Evolutionary conservation across 2,888 invertebrate genomes (phyloP), one percentile per base, ranked within the genome.

Genomic region (Nomada hirtipes): DNA sequence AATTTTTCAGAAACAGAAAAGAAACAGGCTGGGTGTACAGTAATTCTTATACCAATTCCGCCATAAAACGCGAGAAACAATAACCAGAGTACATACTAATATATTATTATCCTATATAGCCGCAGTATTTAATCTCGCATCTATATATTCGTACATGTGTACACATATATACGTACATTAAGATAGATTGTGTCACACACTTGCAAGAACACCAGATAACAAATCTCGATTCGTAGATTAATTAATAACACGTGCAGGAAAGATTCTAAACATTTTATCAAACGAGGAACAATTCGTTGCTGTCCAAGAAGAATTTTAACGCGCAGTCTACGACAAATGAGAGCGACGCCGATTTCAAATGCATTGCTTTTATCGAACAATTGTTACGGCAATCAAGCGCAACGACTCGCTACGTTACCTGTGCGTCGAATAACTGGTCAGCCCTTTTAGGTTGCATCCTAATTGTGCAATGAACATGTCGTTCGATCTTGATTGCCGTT

Each of bases 51-150:
- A 29, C 29, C 29, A 29, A 4, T 29, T 7, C 29, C 29, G 29
- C 4, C 29, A 36, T 26, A 52, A 69, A 82, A 73, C 63, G 57
- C 50, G 74, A 73, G 76, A 74, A 88, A 86, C 83, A 88, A 86
- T 88, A 86, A 88, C 73, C 80, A 82, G 82, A 52, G 61, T 75
- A 73, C 68, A 79, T 63, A 80, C 65, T 71, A 75, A 65, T 68
- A 83, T 53, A 60, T 44, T 71, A 73, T 76, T 36, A 36, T 36
- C 36, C 36, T 36, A 36, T 36, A 0, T 36, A 83, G 82, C 64
- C 50, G 65, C 77, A 73, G 59, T 36, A 77, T 77, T 76, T 77
- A 76, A 72, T 77, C 76, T 42, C 65, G 64, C 42, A 73, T 65
- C 55, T 26, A 53, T 29, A 29, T 73, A 74, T 23, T 52, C 23